Evolutionary conservation across 2,888 invertebrate species (phyloP).

Genomic region (Limulus polyphemus): DNA sequence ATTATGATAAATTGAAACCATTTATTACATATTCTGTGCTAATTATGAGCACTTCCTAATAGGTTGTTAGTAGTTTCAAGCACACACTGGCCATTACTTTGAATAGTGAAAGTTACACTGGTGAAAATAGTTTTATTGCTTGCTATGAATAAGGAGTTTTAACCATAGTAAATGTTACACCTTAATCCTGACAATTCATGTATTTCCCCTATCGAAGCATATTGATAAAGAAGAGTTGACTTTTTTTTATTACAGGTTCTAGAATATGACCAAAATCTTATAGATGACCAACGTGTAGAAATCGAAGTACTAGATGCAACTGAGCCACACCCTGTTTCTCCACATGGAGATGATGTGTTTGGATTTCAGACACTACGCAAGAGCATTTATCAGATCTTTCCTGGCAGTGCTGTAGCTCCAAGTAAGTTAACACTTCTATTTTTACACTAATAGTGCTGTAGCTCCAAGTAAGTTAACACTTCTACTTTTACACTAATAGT

Average conservation of each 20-base stretch:
- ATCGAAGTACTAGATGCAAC: constrained; percentile 15
- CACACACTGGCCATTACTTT: too few relatives aligned
- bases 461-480: too few relatives aligned
- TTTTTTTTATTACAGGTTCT: constrained; percentile 19
- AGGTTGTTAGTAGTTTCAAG: too few relatives aligned
- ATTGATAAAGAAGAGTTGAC: too few relatives aligned
- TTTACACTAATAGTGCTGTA: background rate
- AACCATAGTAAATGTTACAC: background rate
- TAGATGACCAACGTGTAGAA: constrained; percentile 29
- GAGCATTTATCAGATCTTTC: constrained; percentile 39
- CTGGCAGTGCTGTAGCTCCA: constrained; percentile 37
- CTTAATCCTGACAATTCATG: background rate
- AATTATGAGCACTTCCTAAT: too few relatives aligned
- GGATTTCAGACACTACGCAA: constrained; percentile 38
- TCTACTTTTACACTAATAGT: too few relatives aligned
- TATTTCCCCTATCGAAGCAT: constrained; percentile 5
- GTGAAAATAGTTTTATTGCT: too few relatives aligned
- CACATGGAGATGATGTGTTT: constrained; percentile 36
- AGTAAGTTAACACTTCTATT: constrained; percentile 26
- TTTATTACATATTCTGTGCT: too few relatives aligned
- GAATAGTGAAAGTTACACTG: too few relatives aligned
- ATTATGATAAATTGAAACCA: too few relatives aligned
- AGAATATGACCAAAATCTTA: constrained; percentile 30
- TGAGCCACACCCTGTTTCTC: constrained; percentile 38
- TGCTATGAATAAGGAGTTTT: too few relatives aligned